Evolutionary conservation across 1,140 invertebrate genomes (phyloP), one percentile per base, ranked within the genome.

Genomic region (Psilanteris sp.): DNA sequence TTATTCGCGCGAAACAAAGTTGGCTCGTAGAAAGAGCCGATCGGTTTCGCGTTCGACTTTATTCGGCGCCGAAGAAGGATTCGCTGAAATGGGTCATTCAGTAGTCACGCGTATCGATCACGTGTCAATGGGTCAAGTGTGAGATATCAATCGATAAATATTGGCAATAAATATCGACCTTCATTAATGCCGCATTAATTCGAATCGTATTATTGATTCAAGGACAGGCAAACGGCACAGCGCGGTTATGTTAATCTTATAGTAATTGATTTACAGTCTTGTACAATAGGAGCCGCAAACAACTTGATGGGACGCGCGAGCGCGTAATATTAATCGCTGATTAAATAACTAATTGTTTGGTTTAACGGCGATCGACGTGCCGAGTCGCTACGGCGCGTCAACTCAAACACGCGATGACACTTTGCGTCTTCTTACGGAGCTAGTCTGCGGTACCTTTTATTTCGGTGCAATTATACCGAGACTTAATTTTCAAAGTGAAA

Each of bases 111-210:
- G 66, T 70, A 57, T 59, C 66, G 66, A 70, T 70, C 66, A 59
- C 41, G 36, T 52, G 66, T 71, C 67, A 71, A 61, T 71, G 24
- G 66, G 67, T 71, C 67, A 71, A 71, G 55, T 71, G 27, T 71
- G 18, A 13, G 9, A 41, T 44, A 62, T 54, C 50, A 62, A 71
- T 62, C 55, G 48, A 62, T 71, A 32, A 46, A 62, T 54, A 46
- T 46, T 50, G 44, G 36, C 54, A 44, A 44, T 54, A 70, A 52
- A 70, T 61, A 52, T 61, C 37, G 34, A 57, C 34, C 26, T 36
- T 43, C 13, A n/a, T 43, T 64, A 32, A 52, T 26, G 16, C 0
- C 6, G 34, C 3, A 31, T 22, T 44, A 24, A 37, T 26, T 36
- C 15, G 4, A 48, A 13, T 10, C 0, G 15, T 4, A 20, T 62